A percentile compares a stretch with the other conserved stretches of the same genome.
Conservation (phyloP, 2,113 vertebrate species). For the Callocephalon fimbriatum region DNA sequence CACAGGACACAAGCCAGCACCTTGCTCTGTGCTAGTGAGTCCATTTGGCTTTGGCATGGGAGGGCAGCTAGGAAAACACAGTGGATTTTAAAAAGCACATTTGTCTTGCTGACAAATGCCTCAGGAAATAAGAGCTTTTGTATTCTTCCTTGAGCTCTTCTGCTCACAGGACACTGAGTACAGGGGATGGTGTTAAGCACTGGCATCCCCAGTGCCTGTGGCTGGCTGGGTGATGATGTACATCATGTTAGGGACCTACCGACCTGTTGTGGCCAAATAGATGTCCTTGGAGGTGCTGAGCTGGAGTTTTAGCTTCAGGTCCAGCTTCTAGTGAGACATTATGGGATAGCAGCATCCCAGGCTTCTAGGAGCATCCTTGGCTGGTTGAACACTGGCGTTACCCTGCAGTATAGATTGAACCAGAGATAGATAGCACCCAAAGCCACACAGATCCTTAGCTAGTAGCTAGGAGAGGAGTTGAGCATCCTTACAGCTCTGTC, state of each 20-base stretch:
- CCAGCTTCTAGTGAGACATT: background rate
- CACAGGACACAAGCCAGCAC: constrained; percentile 13
- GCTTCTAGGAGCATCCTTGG: background rate
- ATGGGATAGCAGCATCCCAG: background rate
- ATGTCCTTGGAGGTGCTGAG: background rate
- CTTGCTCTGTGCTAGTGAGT: background rate
- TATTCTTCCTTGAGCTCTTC: constrained; percentile 39
- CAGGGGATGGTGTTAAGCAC: background rate
- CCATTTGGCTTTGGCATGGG: background rate
- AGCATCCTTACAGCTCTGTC: background rate
- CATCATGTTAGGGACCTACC: accelerated
- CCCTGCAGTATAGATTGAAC: background rate
- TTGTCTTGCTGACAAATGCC: constrained; percentile 51
- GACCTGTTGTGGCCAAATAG: background rate
- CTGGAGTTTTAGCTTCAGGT: background rate
- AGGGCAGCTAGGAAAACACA: constrained; percentile 18
- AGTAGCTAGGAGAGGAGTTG: background rate
- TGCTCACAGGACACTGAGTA: background rate
- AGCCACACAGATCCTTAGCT: accelerated
- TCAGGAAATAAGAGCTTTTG: constrained; percentile 46
- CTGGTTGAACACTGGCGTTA: background rate
- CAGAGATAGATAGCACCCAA: background rate
- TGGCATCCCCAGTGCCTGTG: accelerated
- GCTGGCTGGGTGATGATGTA: background rate
- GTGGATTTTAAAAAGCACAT: background rate